Evolutionary conservation across 2,797 vertebrate genomes (phyloP).

Genomic region (Macropodus opercularis): DNA sequence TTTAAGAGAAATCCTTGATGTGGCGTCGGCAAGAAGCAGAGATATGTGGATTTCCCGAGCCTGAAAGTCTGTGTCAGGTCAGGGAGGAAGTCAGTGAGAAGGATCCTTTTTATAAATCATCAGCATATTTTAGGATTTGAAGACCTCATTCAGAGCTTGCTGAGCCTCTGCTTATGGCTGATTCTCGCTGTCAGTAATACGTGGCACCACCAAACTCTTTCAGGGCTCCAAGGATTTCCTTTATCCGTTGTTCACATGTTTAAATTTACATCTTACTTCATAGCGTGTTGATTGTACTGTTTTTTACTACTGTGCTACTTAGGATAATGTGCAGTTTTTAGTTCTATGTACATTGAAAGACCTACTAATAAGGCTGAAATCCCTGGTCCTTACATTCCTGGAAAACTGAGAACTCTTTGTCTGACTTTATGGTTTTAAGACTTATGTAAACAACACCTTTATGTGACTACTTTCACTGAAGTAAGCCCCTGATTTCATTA

Average conservation of each 20-base stretch:
- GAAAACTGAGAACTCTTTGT: slow-evolving; percentile 50
- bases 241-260: slow-evolving; percentile 68
- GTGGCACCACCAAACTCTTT: slow-evolving; percentile 48
- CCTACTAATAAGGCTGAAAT: slow-evolving; percentile 55
- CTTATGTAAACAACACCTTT: slow-evolving; percentile 43
- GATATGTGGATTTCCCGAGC: slow-evolving; percentile 81
- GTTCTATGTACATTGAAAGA: slow-evolving; percentile 48
- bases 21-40: slow-evolving; percentile 67
- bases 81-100: slow-evolving; percentile 70
- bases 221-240: slow-evolving; percentile 51
- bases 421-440: slow-evolving; percentile 15
- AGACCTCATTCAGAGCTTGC: slow-evolving; percentile 61
- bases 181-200: slow-evolving; percentile 63
- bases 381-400: slow-evolving; percentile 55
- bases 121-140: slow-evolving; percentile 83
- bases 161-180: slow-evolving; percentile 65
- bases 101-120: slow-evolving; percentile 75
- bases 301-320: slow-evolving; percentile 35
- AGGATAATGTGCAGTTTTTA: slow-evolving; percentile 34
- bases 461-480: neutral
- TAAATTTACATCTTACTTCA: slow-evolving; percentile 57
- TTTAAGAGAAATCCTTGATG: slow-evolving; percentile 83
- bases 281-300: slow-evolving; percentile 47
- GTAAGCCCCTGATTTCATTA: neutral
- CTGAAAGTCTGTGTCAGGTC: slow-evolving; percentile 78